These are phyloP conservation scores for Nezara viridula DNA, from an alignment of 2,888 invertebrate genomes.

Conservation along the genomic window DNA sequence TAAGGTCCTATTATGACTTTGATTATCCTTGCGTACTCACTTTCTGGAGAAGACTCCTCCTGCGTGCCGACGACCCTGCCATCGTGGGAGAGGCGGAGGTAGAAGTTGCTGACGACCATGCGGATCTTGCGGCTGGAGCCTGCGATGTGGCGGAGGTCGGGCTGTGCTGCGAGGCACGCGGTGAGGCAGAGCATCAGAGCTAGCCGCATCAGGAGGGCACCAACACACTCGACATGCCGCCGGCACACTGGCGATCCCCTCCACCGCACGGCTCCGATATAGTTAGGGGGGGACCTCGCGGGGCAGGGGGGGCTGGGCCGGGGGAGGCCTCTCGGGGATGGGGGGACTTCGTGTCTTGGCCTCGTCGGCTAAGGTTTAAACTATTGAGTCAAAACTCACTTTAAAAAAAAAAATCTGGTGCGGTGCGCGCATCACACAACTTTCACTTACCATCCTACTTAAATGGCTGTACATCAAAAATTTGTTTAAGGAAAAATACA, in stretches of 20 bases:
- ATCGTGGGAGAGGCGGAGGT: constrained; percentile 86
- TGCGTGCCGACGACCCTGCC: constrained; percentile 88
- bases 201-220: constrained; percentile 10
- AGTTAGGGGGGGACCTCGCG: not conserved
- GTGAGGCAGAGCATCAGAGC: constrained; percentile 47
- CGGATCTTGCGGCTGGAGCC: constrained; percentile 85
- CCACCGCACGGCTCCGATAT: constrained; percentile 65
- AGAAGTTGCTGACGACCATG: constrained; percentile 87
- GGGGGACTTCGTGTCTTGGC: no score
- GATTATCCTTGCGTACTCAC: constrained; percentile 83
- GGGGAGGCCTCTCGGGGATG: not conserved
- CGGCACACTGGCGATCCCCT: constrained; percentile 68
- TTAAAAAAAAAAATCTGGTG: no score
- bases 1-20: no score
- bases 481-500: no score
- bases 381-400: no score
- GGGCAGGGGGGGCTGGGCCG: not conserved
- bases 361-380: no score
- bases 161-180: constrained; percentile 70
- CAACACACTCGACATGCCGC: constrained; percentile 62
- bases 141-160: constrained; percentile 75
- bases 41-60: constrained; percentile 85
- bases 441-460: no score
- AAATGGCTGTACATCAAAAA: no score
- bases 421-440: no score